phyloP scores from a whole-genome alignment of 2,797 vertebrate genomes.

The Cyprinella venusta region DNA sequence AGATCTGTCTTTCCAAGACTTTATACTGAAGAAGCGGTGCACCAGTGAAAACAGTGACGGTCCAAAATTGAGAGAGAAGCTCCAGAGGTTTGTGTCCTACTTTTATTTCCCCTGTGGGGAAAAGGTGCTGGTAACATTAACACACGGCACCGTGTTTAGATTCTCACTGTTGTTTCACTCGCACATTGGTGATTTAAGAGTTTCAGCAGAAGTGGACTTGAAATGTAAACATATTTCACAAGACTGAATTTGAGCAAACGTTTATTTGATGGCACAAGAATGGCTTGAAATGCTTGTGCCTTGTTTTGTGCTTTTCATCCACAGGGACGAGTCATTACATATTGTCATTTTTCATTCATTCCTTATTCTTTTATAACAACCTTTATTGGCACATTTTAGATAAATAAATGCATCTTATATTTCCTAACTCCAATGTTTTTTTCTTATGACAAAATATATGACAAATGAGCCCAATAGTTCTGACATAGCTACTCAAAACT shows the following conservation, averaged over 20 bases:
- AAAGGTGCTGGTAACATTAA: constrained; percentile 4
- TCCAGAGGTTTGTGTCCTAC: constrained; percentile 36
- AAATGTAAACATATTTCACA: constrained; percentile 16
- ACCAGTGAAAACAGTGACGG: neutral
- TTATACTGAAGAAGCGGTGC: neutral
- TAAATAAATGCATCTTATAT: constrained; percentile 67
- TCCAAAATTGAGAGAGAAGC: constrained; percentile 11
- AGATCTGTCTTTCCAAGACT: neutral
- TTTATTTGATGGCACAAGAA: constrained; percentile 46
- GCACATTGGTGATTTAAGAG: neutral
- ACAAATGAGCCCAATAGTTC: neutral
- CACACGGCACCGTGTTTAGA: neutral
- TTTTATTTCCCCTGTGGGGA: constrained; percentile 34
- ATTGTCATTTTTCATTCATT: constrained; percentile 16
- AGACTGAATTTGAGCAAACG: constrained; percentile 7
- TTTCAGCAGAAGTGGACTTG: constrained; percentile 13
- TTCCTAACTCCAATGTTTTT: constrained; percentile 29
- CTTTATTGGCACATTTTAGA: constrained; percentile 64
- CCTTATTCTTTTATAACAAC: constrained; percentile 66
- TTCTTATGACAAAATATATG: constrained; percentile 5
- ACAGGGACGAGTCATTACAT: constrained; percentile 34
- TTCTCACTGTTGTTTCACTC: neutral
- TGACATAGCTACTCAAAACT: constrained; percentile 68
- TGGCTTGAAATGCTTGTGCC: constrained; percentile 30
- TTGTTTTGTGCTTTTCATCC: constrained; percentile 16